Evolutionary conservation across 2,797 vertebrate genomes (phyloP).

Genomic region (Muscicapa comitata): DNA sequence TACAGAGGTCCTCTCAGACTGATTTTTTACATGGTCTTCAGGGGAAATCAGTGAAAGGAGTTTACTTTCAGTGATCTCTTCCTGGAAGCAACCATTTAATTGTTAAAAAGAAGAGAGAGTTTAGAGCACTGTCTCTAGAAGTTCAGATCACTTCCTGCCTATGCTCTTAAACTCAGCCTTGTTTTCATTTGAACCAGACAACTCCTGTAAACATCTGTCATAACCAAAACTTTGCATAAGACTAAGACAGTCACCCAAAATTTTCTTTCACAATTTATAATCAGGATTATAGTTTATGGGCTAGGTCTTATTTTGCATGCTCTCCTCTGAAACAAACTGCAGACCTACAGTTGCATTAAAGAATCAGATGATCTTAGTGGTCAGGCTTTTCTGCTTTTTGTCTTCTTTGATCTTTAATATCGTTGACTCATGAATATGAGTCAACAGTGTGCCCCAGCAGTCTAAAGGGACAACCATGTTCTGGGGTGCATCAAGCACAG

Average conservation of each 20-base stretch:
- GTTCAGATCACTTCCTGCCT: not conserved
- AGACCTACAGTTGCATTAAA: not conserved
- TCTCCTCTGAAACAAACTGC: not conserved
- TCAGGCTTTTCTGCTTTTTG: not conserved
- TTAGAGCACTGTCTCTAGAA: not conserved
- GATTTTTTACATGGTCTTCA: not conserved
- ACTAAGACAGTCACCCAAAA: not conserved
- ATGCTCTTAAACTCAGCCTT: not conserved
- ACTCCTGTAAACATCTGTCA: not conserved
- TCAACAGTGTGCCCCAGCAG: not conserved
- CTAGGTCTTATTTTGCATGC: not conserved
- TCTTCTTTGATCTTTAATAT: not conserved
- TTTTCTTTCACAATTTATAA: not conserved
- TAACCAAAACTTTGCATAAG: not conserved
- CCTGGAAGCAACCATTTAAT: not conserved
- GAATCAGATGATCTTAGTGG: not conserved
- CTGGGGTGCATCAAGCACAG: not conserved
- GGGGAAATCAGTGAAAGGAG: not conserved
- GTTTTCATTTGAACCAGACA: not conserved
- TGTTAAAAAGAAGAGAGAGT: not conserved
- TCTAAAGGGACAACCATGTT: not conserved
- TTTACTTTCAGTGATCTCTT: not conserved
- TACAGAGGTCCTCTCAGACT: not conserved
- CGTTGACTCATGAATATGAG: not conserved
- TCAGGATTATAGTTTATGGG: not conserved